phyloP scores from a whole-genome alignment of 2,113 vertebrate species.

The Chaetodon trifascialis region DNA sequence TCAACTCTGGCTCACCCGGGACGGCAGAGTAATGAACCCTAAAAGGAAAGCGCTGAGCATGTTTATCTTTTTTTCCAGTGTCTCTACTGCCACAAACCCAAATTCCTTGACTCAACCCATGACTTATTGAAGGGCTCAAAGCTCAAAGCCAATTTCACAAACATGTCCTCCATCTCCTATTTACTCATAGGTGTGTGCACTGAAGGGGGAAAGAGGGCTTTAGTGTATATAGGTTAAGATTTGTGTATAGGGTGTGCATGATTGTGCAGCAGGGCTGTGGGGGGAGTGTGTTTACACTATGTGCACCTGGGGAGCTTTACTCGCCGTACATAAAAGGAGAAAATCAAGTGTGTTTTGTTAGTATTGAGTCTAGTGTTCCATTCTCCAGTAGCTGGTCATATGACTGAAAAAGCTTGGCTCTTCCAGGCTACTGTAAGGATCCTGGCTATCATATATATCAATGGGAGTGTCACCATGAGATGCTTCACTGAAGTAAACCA shows the following conservation, averaged over 20 bases:
- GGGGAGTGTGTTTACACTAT: slow-evolving; percentile 17
- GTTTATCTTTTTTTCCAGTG: slow-evolving; percentile 73
- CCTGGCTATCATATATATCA: background rate
- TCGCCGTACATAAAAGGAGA: slow-evolving; percentile 14
- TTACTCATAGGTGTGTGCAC: slow-evolving; percentile 73
- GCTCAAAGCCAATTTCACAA: slow-evolving; percentile 78
- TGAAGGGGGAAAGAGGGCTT: slow-evolving; percentile 62
- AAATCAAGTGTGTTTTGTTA: slow-evolving; percentile 38
- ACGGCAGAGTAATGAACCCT: slow-evolving; percentile 82
- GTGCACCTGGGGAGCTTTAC: slow-evolving; percentile 36
- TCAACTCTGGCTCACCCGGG: slow-evolving; percentile 70
- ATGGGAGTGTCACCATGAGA: background rate
- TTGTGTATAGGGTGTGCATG: slow-evolving; percentile 48
- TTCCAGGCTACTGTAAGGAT: background rate
- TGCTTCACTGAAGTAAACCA: background rate
- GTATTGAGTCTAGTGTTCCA: background rate
- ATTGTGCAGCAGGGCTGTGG: slow-evolving; percentile 45
- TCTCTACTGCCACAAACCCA: slow-evolving; percentile 57
- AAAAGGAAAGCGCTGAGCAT: slow-evolving; percentile 72
- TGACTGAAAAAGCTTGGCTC: background rate
- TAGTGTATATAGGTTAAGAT: slow-evolving; percentile 53
- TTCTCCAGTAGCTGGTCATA: background rate
- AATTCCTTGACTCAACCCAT: slow-evolving; percentile 70
- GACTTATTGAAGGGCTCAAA: slow-evolving; percentile 77
- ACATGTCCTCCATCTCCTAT: slow-evolving; percentile 68